These are phyloP conservation scores for Drosophila neocordata DNA, from an alignment of 1,140 invertebrate species.

Conservation along the genomic window DNA sequence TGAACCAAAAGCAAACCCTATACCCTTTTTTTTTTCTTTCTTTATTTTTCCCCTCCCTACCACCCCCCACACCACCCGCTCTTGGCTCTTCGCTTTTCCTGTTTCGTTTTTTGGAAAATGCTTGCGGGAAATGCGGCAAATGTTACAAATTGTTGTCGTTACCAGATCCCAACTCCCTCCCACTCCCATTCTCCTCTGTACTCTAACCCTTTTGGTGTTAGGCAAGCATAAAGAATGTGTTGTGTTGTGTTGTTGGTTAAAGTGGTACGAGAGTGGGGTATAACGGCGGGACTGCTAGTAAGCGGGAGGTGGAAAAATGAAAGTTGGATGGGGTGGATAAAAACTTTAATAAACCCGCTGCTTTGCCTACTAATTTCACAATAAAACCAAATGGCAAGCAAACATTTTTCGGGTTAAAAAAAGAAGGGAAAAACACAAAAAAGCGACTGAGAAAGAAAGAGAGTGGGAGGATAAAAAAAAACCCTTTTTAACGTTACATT, in stretches of 20 bases:
- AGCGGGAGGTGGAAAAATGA: background rate
- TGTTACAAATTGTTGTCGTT: slow-evolving; percentile 79
- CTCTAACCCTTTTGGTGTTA: slow-evolving; percentile 23
- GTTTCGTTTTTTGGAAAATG: slow-evolving; percentile 43
- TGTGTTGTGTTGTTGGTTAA: slow-evolving; percentile 28
- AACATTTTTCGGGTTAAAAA: slow-evolving; percentile 17
- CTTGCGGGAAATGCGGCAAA: slow-evolving; percentile 78
- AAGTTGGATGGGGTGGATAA: slow-evolving; percentile 6
- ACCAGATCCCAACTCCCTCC: slow-evolving; percentile 28
- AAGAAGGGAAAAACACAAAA: background rate
- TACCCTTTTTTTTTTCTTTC: background rate
- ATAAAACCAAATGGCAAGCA: slow-evolving; percentile 68
- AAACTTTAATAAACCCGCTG: slow-evolving; percentile 77
- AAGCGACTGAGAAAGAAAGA: slow-evolving; percentile 16
- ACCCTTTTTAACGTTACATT: slow-evolving; percentile 68
- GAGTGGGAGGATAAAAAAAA: slow-evolving; percentile 15
- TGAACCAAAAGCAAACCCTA: slow-evolving; percentile 44
- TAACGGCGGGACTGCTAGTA: background rate
- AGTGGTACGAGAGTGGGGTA: slow-evolving; percentile 13
- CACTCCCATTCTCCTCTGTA: background rate
- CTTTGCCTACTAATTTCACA: slow-evolving; percentile 76
- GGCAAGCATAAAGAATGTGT: slow-evolving; percentile 13
- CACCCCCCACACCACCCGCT: slow-evolving; percentile 4
- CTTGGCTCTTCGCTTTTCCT: background rate
- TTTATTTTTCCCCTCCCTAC: background rate